Conservation (phyloP, 1,140 invertebrate genomes). For the Chironomus tepperi region DNA sequence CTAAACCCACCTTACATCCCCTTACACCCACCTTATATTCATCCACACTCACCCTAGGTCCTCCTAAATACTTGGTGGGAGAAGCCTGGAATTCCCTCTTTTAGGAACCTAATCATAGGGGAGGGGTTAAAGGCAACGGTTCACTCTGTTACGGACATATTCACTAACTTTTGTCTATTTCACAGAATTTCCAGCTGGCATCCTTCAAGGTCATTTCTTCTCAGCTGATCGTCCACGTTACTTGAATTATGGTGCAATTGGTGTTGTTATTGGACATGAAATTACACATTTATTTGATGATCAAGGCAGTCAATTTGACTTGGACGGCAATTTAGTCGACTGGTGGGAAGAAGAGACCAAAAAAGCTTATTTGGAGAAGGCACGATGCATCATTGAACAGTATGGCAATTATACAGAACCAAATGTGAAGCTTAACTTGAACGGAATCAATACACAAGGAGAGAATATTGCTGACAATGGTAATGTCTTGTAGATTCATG, state of each 20-base stretch:
- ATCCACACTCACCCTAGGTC: no score
- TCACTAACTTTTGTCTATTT: no score
- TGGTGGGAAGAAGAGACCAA: slow-evolving; percentile 49
- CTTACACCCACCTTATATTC: no score
- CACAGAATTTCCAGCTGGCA: slow-evolving; percentile 68
- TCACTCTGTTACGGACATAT: no score
- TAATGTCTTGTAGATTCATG: no score
- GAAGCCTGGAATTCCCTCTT: no score
- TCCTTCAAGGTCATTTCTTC: slow-evolving; percentile 65
- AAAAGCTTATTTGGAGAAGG: slow-evolving; percentile 47
- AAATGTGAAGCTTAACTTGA: slow-evolving; percentile 38
- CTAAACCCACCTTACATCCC: no score
- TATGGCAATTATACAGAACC: slow-evolving; percentile 53
- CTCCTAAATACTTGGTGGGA: no score
- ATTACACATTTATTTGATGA: slow-evolving; percentile 59
- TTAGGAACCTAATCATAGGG: no score
- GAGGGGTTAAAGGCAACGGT: no score
- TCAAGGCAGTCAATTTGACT: slow-evolving; percentile 78
- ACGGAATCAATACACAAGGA: slow-evolving; percentile 52
- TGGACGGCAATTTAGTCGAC: slow-evolving; percentile 66
- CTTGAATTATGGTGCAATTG: slow-evolving; percentile 53
- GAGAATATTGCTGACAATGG: slow-evolving; percentile 57
- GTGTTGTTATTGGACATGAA: slow-evolving; percentile 58
- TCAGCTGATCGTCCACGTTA: slow-evolving; percentile 58
- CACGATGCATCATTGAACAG: slow-evolving; percentile 61